Percentiles rank a stretch among this genome's conserved stretches.
Evolutionary conservation across 2,797 vertebrate genomes (phyloP).

Genomic region (Manis crassicaudata): DNA sequence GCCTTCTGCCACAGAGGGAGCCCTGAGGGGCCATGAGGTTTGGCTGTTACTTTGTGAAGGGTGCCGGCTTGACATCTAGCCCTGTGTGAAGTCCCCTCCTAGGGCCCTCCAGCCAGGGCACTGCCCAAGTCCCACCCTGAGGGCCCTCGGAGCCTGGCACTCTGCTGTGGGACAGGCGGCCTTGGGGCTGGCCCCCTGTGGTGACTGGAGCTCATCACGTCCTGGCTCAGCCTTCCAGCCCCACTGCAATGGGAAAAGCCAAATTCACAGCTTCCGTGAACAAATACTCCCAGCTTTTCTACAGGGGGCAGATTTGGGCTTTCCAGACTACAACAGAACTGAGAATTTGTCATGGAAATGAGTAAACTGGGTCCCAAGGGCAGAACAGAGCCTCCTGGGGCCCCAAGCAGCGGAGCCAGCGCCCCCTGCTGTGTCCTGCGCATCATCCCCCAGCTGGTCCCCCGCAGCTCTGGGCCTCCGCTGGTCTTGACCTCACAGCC

Average conservation of each 20-base stretch:
- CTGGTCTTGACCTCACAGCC: too few relatives aligned
- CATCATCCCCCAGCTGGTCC: background rate
- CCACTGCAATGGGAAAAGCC: background rate
- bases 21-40: background rate
- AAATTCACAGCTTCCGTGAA: background rate
- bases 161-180: background rate
- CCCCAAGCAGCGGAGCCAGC: too few relatives aligned
- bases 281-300: background rate
- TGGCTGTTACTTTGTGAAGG: background rate
- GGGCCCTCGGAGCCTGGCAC: conserved; percentile 7
- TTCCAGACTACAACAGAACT: background rate
- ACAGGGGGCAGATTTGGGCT: background rate
- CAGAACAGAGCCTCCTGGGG: too few relatives aligned
- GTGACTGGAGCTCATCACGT: conserved; percentile 46
- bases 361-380: background rate
- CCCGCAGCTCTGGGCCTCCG: background rate
- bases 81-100: background rate
- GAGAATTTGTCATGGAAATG: background rate
- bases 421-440: background rate
- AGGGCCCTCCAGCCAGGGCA: background rate
- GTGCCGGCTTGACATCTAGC: background rate
- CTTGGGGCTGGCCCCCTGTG: background rate
- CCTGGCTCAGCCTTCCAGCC: background rate
- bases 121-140: background rate
- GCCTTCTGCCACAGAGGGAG: background rate